A percentile compares a stretch with the other conserved stretches of the same genome.
Evolutionary conservation across 2,888 invertebrate species (phyloP).

Genomic region (Zele albiditarsus): DNA sequence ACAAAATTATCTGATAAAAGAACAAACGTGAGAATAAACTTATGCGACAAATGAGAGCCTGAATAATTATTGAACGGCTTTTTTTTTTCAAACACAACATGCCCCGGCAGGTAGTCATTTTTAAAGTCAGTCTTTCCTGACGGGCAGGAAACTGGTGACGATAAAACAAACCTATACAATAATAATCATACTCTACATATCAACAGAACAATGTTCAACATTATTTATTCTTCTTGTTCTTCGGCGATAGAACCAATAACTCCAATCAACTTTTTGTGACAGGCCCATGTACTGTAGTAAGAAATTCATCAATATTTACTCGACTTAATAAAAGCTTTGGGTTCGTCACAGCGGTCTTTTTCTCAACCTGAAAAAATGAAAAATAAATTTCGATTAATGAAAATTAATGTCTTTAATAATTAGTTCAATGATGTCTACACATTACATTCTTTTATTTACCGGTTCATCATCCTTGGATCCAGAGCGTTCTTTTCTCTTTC

Average conservation of each 20-base stretch:
- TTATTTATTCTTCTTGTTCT: constrained; percentile 1
- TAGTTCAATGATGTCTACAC: not conserved
- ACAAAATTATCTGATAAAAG: not conserved
- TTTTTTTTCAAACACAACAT: not conserved
- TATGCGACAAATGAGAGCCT: no score
- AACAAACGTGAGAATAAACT: not conserved
- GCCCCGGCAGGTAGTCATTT: constrained; percentile 30
- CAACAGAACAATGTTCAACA: constrained; percentile 41
- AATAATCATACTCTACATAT: no score
- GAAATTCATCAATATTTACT: constrained; percentile 62
- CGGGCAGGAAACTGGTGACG: not conserved
- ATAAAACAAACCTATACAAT: not conserved
- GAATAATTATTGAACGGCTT: not conserved
- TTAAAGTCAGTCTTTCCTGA: constrained; percentile 37
- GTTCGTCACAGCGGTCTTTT: constrained; percentile 57
- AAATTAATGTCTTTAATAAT: constrained; percentile 1
- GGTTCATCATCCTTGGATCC: constrained; percentile 54
- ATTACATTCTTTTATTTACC: constrained; percentile 50
- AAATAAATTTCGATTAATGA: not conserved
- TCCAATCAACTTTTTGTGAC: constrained; percentile 25
- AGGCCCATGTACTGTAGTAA: constrained; percentile 63
- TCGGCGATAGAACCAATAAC: not conserved
- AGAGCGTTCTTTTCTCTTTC: constrained; percentile 55
- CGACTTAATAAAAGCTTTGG: constrained; percentile 53
- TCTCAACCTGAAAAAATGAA: constrained; percentile 55